Percentiles rank a stretch among this genome's conserved stretches.
phyloP scores from a whole-genome alignment of 2,113 vertebrate genomes.

The Rhabdomys dilectus region DNA sequence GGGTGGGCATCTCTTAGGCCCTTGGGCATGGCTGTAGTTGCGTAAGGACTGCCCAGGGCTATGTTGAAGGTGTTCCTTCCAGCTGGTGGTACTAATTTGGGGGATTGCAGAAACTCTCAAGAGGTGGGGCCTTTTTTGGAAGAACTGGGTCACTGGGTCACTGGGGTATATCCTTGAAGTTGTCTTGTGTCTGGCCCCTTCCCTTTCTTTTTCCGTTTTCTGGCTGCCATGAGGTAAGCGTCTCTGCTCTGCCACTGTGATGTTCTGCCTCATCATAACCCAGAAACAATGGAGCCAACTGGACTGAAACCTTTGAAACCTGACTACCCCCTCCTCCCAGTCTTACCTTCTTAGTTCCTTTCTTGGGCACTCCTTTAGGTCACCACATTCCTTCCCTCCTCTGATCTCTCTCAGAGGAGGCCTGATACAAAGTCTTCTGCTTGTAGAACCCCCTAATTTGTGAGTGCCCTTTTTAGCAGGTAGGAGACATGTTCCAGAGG shows the following conservation, averaged over 20 bases:
- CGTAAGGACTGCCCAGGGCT: neutral
- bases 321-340: fast-evolving
- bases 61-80: neutral
- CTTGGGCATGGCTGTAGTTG: neutral
- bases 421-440: neutral
- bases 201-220: neutral
- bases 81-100: neutral
- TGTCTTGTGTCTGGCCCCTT: neutral
- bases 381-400: neutral
- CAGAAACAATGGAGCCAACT: neutral
- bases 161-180: neutral
- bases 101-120: neutral
- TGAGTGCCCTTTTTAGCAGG: neutral
- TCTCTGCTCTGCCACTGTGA: neutral
- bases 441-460: neutral
- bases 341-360: neutral
- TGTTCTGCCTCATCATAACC: neutral
- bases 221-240: neutral
- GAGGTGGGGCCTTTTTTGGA: neutral
- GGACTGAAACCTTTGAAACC: neutral
- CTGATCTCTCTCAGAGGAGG: neutral
- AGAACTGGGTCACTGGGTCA: neutral
- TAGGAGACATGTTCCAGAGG: neutral
- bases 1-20: no score
- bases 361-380: neutral